These are phyloP conservation scores for Tenualosa thibaudeaui DNA, from an alignment of 2,797 vertebrate genomes.

Conservation along the genomic window DNA sequence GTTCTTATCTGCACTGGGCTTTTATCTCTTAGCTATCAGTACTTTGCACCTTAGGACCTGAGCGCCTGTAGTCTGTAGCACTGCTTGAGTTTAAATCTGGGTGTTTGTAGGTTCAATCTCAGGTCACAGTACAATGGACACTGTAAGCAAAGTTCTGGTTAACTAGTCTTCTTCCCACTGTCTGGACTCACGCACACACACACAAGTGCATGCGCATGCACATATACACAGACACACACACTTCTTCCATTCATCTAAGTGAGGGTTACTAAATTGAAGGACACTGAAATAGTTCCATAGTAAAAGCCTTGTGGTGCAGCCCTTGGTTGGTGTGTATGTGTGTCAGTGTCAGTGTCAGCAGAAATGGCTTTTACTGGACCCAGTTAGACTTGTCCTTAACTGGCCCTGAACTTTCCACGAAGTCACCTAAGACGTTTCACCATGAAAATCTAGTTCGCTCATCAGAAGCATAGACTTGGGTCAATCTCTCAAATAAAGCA, in stretches of 20 bases:
- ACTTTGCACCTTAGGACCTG: background rate
- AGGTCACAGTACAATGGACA: background rate
- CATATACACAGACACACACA: background rate
- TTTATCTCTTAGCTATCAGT: background rate
- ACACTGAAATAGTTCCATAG: conserved; percentile 6
- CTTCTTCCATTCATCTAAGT: conserved; percentile 11
- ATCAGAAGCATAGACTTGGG: background rate
- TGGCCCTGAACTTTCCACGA: background rate
- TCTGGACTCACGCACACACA: background rate
- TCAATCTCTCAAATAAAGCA: background rate
- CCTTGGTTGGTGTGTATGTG: background rate
- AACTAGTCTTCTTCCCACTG: background rate
- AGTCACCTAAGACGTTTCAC: too few relatives aligned
- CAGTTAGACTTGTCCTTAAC: background rate
- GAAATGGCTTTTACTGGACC: background rate
- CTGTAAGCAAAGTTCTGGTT: background rate
- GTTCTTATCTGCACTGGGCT: background rate
- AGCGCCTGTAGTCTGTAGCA: background rate
- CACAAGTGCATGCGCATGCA: too few relatives aligned
- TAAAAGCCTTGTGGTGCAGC: background rate
- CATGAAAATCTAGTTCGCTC: background rate
- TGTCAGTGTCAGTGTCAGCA: background rate
- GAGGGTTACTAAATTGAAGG: conserved; percentile 15
- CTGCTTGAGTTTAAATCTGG: background rate
- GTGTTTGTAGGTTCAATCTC: background rate